phyloP scores from a whole-genome alignment of 2,888 invertebrate species.

The Pammene fasciana region DNA sequence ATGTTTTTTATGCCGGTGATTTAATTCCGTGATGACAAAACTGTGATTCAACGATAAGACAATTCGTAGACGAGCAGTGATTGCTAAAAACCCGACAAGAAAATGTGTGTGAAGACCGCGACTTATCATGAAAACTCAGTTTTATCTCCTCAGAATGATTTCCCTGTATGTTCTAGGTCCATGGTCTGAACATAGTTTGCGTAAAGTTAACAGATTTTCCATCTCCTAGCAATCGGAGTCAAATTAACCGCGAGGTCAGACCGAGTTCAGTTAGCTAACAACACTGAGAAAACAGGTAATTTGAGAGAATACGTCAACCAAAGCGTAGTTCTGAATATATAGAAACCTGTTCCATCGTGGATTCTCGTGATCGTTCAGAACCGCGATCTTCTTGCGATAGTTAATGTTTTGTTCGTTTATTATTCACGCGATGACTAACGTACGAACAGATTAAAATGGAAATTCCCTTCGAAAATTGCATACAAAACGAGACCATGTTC shows the following conservation, averaged over 20 bases:
- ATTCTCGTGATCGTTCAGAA: slow-evolving; percentile 29
- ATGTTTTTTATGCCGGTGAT: no score
- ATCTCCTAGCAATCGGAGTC: slow-evolving; percentile 55
- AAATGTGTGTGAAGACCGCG: no score
- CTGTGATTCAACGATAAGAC: no score
- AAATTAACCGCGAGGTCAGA: slow-evolving; percentile 60
- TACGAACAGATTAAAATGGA: slow-evolving; percentile 45
- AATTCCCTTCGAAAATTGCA: slow-evolving; percentile 46
- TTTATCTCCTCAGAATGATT: no score
- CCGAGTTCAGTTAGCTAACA: slow-evolving; percentile 59
- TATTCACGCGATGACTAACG: slow-evolving; percentile 44
- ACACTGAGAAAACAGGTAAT: slow-evolving; percentile 54
- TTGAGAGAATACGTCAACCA: slow-evolving; percentile 40
- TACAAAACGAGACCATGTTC: slow-evolving; percentile 48
- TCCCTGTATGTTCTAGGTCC: background rate
- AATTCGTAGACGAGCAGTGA: no score
- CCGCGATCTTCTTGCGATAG: slow-evolving; percentile 8
- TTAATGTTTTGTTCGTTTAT: background rate
- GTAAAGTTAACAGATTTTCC: slow-evolving; percentile 59
- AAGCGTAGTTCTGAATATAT: slow-evolving; percentile 24
- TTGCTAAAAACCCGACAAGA: no score
- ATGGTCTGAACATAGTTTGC: slow-evolving; percentile 54
- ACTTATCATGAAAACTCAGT: no score
- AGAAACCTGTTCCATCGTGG: slow-evolving; percentile 36
- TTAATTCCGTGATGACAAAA: no score